A percentile compares a stretch with the other conserved stretches of the same genome.
These are phyloP conservation scores for Pemphredon lugubris DNA, from an alignment of 2,888 invertebrate genomes.

Conservation along the genomic window DNA sequence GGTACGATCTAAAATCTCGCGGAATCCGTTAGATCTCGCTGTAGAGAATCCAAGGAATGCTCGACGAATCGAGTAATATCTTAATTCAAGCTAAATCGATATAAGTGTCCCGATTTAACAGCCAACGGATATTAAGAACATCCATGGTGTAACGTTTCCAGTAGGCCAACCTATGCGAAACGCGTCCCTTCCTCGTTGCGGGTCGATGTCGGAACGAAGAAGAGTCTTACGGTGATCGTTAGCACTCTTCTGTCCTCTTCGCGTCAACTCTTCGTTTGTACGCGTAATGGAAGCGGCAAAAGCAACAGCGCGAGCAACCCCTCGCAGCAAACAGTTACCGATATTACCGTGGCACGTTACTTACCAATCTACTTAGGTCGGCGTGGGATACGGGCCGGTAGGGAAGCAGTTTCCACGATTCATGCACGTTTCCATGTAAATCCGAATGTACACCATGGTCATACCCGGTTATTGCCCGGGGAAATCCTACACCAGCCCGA, in stretches of 20 bases:
- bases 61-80: too few species aligned
- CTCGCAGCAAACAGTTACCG: conserved; percentile 51
- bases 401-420: conserved; percentile 51
- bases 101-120: too few species aligned
- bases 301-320: conserved; percentile 37
- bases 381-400: conserved; percentile 10
- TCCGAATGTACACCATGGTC: conserved; percentile 58
- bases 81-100: too few species aligned
- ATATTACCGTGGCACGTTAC: conserved; percentile 60
- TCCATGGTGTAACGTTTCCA: too few species aligned
- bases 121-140: too few species aligned
- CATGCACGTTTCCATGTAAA: conserved; percentile 62
- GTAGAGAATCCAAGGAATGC: too few species aligned
- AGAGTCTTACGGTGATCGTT: conserved; percentile 48
- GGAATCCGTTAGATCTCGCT: too few species aligned
- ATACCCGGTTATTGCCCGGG: conserved; percentile 53
- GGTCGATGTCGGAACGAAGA: too few species aligned
- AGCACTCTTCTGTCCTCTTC: conserved; percentile 20
- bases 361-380: conserved; percentile 58
- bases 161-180: too few species aligned
- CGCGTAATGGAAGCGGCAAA: background rate
- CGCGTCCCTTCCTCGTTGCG: too few species aligned
- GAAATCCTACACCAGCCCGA: conserved; percentile 11
- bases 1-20: too few species aligned
- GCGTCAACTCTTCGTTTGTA: background rate